Conservation (phyloP, 1,140 invertebrate species). For the Pemphigus obesinymphae region DNA sequence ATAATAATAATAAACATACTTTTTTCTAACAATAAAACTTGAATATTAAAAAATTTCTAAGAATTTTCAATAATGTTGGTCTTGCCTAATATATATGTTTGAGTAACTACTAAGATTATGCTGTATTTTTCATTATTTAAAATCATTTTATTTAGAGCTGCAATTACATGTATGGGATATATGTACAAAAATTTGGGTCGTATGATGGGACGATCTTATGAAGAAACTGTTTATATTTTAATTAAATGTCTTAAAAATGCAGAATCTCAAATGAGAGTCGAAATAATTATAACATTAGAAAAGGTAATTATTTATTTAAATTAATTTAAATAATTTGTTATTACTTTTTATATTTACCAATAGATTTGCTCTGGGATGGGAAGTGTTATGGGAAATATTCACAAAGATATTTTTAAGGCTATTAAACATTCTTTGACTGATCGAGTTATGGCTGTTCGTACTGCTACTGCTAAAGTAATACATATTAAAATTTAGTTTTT, state of each 20-base stretch:
- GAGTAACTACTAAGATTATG: background rate
- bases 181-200: slow-evolving; percentile 97
- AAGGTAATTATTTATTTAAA: slow-evolving; percentile 59
- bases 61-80: background rate
- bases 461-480: slow-evolving; percentile 73
- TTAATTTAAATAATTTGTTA: slow-evolving; percentile 15
- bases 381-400: slow-evolving; percentile 74
- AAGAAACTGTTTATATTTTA: slow-evolving; percentile 91
- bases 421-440: slow-evolving; percentile 79
- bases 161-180: slow-evolving; percentile 90
- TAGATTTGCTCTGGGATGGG: slow-evolving; percentile 81
- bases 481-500: background rate
- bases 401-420: slow-evolving; percentile 90
- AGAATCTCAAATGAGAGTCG: slow-evolving; percentile 91
- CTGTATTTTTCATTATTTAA: background rate
- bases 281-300: slow-evolving; percentile 94
- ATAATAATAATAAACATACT: too few species aligned
- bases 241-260: slow-evolving; percentile 88
- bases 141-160: slow-evolving; percentile 66
- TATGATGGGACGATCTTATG: slow-evolving; percentile 97
- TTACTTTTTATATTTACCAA: slow-evolving; percentile 20
- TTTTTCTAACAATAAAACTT: background rate
- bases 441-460: slow-evolving; percentile 82
- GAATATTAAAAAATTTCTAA: background rate
- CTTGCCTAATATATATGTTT: background rate